These are phyloP conservation scores for Hypomecis punctinalis DNA, from an alignment of 2,888 invertebrate species.

Conservation along the genomic window DNA sequence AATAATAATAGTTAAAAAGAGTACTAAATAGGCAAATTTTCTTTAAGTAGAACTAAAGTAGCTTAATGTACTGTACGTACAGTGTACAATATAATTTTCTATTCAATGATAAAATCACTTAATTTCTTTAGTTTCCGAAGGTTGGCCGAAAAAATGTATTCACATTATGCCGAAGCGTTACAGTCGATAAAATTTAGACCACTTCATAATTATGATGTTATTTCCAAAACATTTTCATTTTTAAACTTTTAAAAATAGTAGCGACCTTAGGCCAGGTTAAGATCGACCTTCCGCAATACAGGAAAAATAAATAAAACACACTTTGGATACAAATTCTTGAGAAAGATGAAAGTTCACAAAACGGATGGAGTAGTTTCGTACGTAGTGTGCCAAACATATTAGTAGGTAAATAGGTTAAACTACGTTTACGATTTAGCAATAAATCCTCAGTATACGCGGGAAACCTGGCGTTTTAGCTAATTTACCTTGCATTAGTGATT, in stretches of 20 bases:
- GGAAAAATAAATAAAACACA: conserved; percentile 31
- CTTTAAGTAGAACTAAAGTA: no score
- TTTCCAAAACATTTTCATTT: background rate
- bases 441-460: conserved; percentile 38
- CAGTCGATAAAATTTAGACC: conserved; percentile 5
- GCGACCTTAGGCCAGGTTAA: conserved; percentile 19
- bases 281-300: conserved; percentile 24
- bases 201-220: conserved; percentile 4
- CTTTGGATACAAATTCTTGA: conserved; percentile 22
- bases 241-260: conserved; percentile 15
- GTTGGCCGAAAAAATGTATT: background rate
- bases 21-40: no score
- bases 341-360: conserved; percentile 40
- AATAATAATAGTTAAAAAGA: no score
- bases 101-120: background rate
- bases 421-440: conserved; percentile 51
- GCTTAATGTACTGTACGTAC: no score
- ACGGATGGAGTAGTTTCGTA: conserved; percentile 35
- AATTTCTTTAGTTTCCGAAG: background rate
- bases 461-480: conserved; percentile 19
- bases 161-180: background rate
- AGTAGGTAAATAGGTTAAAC: conserved; percentile 54
- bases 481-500: conserved; percentile 30
- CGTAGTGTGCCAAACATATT: conserved; percentile 34
- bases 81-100: background rate